Evolutionary conservation across 2,113 vertebrate species (phyloP), one percentile per base, ranked within the genome.

Genomic region (Gallinago paraguaiae): DNA sequence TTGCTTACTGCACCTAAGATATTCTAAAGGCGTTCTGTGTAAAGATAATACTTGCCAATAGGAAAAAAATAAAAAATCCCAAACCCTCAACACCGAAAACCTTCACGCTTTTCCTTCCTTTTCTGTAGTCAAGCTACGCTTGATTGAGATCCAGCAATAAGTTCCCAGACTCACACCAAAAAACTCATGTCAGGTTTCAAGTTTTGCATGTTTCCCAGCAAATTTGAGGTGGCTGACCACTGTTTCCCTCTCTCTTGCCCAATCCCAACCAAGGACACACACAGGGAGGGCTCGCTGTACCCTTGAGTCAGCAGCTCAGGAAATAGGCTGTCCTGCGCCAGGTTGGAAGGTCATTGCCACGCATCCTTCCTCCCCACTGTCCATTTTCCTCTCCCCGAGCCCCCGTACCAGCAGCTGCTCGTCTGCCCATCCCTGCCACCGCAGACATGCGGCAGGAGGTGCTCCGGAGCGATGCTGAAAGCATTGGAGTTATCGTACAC

Each of bases 341-440:
- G 91, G 85, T 88, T 95, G 93, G 93, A 97, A 98, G 97, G 97
- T 98, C 98, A 97, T 75, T 92, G 84, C 82, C 94, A 93, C 39
- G 94, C 97, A 97, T 96, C 97, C 97, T 97, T 96, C 95, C 97
- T 97, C 90, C 91, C 81, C 79, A 94, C 59, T 90, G 91, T 96
- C 94, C 93, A 96, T 67, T 86, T 94, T 97, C 96, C 97, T 96
- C 88, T 93, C 93, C 39, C 87, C 13, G 9, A 96, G 91, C 77
- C 92, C 78, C 96, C 4, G 9, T 88, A 87, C 41, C 94, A 96
- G 94, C 96, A 94, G 37, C 95, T 96, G 96, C 86, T 97, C 57
- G 46, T 84, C 92, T 60, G 69, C 63, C 88, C 86, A 10, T 7
- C 60, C 60, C 93, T 53, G 18, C 76, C 96, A 93, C 86, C 11